Evolutionary conservation across 2,888 invertebrate species (phyloP).

Genomic region (Lagria hirta): DNA sequence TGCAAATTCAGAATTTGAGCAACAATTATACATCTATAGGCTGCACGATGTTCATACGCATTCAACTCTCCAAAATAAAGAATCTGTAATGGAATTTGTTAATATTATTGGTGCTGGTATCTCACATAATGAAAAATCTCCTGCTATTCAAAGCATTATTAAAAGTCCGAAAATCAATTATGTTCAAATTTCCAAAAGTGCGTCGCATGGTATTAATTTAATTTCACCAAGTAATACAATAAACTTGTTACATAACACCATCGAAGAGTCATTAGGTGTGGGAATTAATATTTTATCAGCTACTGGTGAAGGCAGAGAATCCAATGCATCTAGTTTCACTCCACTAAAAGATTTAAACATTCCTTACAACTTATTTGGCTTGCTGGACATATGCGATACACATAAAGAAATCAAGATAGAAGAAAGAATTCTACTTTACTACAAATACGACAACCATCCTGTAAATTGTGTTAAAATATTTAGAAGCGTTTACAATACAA

Average conservation of each 20-base stretch:
- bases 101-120: conserved; percentile 92
- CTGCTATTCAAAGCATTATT: conserved; percentile 87
- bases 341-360: conserved; percentile 80
- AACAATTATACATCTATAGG: conserved; percentile 76
- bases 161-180: conserved; percentile 80
- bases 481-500: conserved; percentile 79
- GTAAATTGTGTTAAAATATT: conserved; percentile 98
- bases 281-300: conserved; percentile 88
- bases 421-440: conserved; percentile 88
- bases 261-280: conserved; percentile 82
- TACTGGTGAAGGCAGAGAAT: conserved; percentile 89
- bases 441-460: conserved; percentile 94
- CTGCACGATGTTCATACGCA: conserved; percentile 82
- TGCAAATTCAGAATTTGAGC: conserved; percentile 86
- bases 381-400: conserved; percentile 95
- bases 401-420: conserved; percentile 88
- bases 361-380: conserved; percentile 89
- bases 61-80: conserved; percentile 64
- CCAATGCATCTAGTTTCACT: conserved; percentile 83
- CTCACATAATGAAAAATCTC: conserved; percentile 91
- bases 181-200: conserved; percentile 81
- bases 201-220: conserved; percentile 89
- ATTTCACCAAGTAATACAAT: conserved; percentile 85
- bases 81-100: conserved; percentile 77
- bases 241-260: conserved; percentile 72